These are phyloP conservation scores for Tetragonisca angustula DNA, from an alignment of 2,888 invertebrate species.

Conservation along the genomic window DNA sequence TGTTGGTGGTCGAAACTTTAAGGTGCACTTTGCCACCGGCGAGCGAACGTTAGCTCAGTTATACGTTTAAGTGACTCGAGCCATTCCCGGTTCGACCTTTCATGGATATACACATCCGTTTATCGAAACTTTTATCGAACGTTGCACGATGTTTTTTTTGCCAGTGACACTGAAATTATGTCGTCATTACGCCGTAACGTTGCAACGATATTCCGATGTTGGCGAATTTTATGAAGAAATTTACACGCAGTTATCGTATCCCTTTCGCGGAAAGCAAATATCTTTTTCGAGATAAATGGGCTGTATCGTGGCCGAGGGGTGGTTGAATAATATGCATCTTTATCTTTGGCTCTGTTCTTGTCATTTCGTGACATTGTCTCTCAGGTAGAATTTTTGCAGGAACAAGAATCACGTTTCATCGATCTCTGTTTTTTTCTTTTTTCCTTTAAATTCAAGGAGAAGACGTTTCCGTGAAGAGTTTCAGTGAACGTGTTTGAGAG, in stretches of 20 bases:
- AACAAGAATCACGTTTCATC: not conserved
- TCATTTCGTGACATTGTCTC: slow-evolving; percentile 1
- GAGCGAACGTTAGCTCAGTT: not conserved
- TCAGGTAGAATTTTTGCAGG: not conserved
- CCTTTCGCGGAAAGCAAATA: slow-evolving; percentile 5
- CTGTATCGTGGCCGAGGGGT: not conserved
- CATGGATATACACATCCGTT: not conserved
- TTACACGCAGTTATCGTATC: slow-evolving; percentile 25
- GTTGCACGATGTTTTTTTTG: not conserved
- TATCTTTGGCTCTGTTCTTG: not conserved
- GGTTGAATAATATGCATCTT: not conserved
- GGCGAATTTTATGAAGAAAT: not conserved
- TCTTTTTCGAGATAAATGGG: slow-evolving; percentile 1
- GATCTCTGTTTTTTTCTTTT: not conserved
- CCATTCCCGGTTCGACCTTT: slow-evolving; percentile 6
- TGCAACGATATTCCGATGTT: not conserved
- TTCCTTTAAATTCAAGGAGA: not conserved
- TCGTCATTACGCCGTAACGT: not conserved
- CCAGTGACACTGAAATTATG: not conserved
- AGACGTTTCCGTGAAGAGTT: not conserved
- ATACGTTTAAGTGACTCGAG: slow-evolving; percentile 36
- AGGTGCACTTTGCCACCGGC: slow-evolving; percentile 25
- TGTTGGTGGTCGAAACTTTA: slow-evolving; percentile 5
- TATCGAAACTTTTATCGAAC: not conserved
- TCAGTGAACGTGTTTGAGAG: not conserved